A percentile compares a stretch with the other conserved stretches of the same genome.
Evolutionary conservation across 2,797 vertebrate genomes (phyloP).

Genomic region (Microctenopoma steveboyesi): DNA sequence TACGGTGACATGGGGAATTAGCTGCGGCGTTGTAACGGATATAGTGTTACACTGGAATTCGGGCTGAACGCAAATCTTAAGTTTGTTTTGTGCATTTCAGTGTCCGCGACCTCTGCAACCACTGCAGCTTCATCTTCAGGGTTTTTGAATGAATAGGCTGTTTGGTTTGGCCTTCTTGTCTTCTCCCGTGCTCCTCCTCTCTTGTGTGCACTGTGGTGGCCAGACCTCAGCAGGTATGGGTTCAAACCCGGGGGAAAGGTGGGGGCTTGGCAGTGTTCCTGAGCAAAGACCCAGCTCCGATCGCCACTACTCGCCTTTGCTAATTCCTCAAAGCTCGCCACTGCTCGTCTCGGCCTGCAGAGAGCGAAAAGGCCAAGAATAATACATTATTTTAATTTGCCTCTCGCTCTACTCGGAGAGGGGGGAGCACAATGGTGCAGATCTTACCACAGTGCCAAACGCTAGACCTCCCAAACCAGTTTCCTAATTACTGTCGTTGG

Average conservation of each 20-base stretch:
- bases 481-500: slow-evolving; percentile 54
- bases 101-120: slow-evolving; percentile 42
- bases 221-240: slow-evolving; percentile 76
- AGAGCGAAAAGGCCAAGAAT: slow-evolving; percentile 77
- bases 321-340: slow-evolving; percentile 69
- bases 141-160: slow-evolving; percentile 23
- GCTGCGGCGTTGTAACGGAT: slow-evolving; percentile 55
- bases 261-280: slow-evolving; percentile 61
- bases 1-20: slow-evolving; percentile 44
- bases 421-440: slow-evolving; percentile 45
- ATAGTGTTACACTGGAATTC: slow-evolving; percentile 44
- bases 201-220: slow-evolving; percentile 58
- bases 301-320: slow-evolving; percentile 44
- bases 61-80: slow-evolving; percentile 57
- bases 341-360: slow-evolving; percentile 49
- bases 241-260: slow-evolving; percentile 51
- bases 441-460: slow-evolving; percentile 67
- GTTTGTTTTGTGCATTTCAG: slow-evolving; percentile 26
- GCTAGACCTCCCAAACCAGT: slow-evolving; percentile 48
- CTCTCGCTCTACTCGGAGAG: slow-evolving; percentile 55
- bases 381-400: slow-evolving; percentile 80
- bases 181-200: slow-evolving; percentile 40
- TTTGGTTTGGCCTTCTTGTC: slow-evolving; percentile 49
- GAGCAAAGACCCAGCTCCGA: slow-evolving; percentile 60
- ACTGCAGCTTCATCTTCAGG: slow-evolving; percentile 21